phyloP scores from a whole-genome alignment of 2,113 vertebrate species.

The Parotia lawesii region DNA sequence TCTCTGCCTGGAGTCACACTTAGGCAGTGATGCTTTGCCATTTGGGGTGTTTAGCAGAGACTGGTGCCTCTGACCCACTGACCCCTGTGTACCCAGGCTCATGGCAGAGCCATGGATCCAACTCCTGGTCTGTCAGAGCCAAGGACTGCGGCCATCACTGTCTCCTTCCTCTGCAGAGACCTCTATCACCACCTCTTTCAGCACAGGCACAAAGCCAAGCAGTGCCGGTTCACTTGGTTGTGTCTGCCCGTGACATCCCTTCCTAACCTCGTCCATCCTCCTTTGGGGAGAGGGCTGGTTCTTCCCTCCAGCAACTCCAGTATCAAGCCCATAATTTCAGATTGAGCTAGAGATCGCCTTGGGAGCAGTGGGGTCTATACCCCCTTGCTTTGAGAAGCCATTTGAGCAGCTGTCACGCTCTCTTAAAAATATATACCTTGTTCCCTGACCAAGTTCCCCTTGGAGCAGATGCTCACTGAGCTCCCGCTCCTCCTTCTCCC shows the following conservation, averaged over 20 bases:
- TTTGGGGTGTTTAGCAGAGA: neutral
- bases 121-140: neutral
- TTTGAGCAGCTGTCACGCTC: neutral
- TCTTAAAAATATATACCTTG: neutral
- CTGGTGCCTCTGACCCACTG: neutral
- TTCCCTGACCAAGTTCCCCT: neutral
- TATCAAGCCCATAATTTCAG: neutral
- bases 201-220: neutral
- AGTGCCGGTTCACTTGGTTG: neutral
- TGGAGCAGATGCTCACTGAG: neutral
- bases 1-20: neutral
- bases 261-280: neutral
- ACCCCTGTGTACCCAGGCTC: neutral
- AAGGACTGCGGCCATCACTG: neutral
- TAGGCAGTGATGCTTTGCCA: neutral
- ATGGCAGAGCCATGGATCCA: accelerated
- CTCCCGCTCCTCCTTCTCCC: neutral
- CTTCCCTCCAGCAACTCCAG: neutral
- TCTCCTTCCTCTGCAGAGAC: neutral
- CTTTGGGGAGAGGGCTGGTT: neutral
- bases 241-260: neutral
- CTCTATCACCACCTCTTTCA: neutral
- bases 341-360: neutral
- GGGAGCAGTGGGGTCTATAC: neutral
- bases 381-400: neutral